These are phyloP conservation scores for Heliconius melpomene DNA, from an alignment of 1,140 invertebrate genomes.

Conservation along the genomic window DNA sequence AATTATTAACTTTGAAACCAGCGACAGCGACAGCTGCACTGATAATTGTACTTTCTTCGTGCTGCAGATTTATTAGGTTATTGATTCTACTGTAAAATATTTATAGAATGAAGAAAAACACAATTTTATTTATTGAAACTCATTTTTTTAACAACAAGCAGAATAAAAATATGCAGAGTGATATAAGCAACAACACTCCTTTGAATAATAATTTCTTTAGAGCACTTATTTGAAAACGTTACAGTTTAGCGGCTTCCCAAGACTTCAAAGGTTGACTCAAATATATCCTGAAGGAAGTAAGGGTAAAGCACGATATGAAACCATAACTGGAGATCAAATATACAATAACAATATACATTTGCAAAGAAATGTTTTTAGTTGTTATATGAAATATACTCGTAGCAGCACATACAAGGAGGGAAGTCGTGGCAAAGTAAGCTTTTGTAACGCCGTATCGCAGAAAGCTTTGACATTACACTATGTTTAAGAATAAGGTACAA, in stretches of 20 bases:
- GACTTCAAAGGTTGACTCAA: neutral
- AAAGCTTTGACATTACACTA: constrained; percentile 2
- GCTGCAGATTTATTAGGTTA: neutral
- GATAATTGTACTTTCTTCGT: neutral
- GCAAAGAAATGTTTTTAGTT: constrained; percentile 46
- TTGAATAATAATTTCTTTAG: neutral
- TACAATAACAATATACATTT: constrained; percentile 37
- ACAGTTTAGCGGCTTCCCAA: neutral
- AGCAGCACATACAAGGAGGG: constrained; percentile 29
- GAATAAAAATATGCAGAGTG: neutral
- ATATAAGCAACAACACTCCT: neutral
- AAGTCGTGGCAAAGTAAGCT: neutral
- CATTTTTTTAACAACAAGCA: neutral
- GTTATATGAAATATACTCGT: constrained; percentile 38
- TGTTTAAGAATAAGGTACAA: neutral
- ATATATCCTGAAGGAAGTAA: neutral
- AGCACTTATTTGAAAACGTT: neutral
- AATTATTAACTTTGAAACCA: constrained; percentile 32
- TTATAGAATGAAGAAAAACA: neutral
- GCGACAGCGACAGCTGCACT: neutral
- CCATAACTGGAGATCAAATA: constrained; percentile 34
- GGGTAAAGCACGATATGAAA: neutral
- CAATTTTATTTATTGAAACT: too few species aligned
- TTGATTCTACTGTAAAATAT: neutral
- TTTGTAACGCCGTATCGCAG: neutral